Evolutionary conservation across 1,140 invertebrate genomes (phyloP), one percentile per base, ranked within the genome.

Genomic region (Cyclina sinensis): DNA sequence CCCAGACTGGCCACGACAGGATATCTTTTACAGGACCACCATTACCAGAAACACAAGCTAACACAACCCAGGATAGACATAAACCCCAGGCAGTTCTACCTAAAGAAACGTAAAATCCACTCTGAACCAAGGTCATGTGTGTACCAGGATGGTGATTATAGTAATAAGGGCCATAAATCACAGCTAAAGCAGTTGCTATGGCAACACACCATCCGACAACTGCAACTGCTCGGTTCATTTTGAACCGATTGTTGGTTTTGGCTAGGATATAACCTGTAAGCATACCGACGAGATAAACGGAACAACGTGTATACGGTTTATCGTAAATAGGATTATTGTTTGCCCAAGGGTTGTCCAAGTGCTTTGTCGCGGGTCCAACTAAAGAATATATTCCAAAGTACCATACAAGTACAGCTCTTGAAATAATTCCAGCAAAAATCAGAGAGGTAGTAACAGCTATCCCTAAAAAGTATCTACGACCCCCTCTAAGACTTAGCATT

Each of bases 1-100:
- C 96, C 73, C 98, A 96, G 0, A 97, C 96, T 57, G 97, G 96
- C 94, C 98, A 98, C 0, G 97, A 98, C 21, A 99, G 96, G 32
- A 98, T 95, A 0, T 96, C 96, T 59, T 97, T 96, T 27, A 98
- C 97, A 37, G 96, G 93, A 89, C 97, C 97, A 97, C 85, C 85
- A 46, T 79, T 62, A 30, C 74, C 73, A 2, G 85, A 54, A 9
- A 79, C 74, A 86, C 85, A 86, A 14, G 85, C 85, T 24, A 86
- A 7, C 3, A 86, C 85, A 5, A 86, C 57, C 85, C 85, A 86
- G 7, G 85, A 24, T 27, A 86, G 43, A 68, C 51, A 78, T 37
- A 79, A 12, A 11, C 35, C 43, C 73, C 73, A 86, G 1, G 59
- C 54, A n/a, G 85, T 79, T 18, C 85, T 35, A 1, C 32, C 32